Evolutionary conservation across 2,113 vertebrate genomes (phyloP), one percentile per base, ranked within the genome.

Genomic region (Hepsetus odoe): DNA sequence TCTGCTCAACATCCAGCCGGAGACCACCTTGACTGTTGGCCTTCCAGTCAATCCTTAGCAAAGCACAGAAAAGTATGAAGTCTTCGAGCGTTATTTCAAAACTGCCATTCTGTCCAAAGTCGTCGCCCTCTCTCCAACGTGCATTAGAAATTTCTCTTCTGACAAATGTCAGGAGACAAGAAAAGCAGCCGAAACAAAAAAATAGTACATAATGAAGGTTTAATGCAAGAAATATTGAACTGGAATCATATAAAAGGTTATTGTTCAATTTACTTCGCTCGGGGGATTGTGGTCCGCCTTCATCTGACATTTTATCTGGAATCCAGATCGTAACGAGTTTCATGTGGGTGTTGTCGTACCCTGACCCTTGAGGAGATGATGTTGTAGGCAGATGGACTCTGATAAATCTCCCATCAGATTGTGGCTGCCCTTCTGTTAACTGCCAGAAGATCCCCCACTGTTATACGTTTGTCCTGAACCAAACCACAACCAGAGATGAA

Each of bases 291-390:
- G 66, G 78, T 78, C 79, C 66, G 79, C 64, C 69, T 79, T 67
- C 73, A 53, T 77, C 58, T 89, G 89, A 88, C 89, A 91, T 91
- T 90, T 90, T 14, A 8, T 73, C 78, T 65, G 71, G 61, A 76
- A 65, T 73, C 38, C 81, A 75, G 82, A 74, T 40, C 11, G 5
- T 75, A 81, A 86, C 77, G 75, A 77, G 74, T 85, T 86, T 83
- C 83, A 86, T 67, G 79, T 62, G 84, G 81, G 79, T 61, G 74
- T 85, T 81, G 76, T 33, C 74, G 84, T 82, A 87, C 86, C 44
- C 44, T 55, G 20, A 20, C 16, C 55, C 35, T 2, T 32, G 11
- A 32, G 32, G 32, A 62, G 38, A 81, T 24, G 55, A 71, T 64
- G 65, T 6, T 24, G 46, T 53, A 28, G 22, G 33, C 51, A 56